Evolutionary conservation across 2,888 invertebrate genomes (phyloP), one percentile per base, ranked within the genome.

Genomic region (Oscheius onirici): DNA sequence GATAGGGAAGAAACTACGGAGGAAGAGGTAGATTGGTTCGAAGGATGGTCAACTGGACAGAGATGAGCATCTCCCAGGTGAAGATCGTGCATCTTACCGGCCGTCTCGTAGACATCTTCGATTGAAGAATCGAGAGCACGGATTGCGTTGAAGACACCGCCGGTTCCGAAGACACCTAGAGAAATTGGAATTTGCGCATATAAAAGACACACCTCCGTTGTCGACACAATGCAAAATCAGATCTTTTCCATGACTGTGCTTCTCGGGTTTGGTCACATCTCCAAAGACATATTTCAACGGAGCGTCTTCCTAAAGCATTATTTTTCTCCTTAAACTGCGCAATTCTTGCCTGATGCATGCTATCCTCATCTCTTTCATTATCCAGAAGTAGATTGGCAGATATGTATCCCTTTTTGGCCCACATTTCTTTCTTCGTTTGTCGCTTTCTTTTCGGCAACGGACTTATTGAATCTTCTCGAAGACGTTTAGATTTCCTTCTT

Each of bases 221-320:
- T 89, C 89, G 52, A 88, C 88, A 82, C 88, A 88, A 73, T 89
- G 89, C 6, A 89, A 77, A 43, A 89, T 83, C 26, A 89, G 78
- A 60, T 86, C 85, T n/a, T 80, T 74, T 11, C 73, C 67, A 20
- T 75, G 73, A 5, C 70, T 76, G 15, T 84, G 40, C 22, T 49
- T 69, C 41, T 40, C 28, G 8, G 34, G 58, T 43, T 22, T 26
- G n/a, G 66, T 66, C 40, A 66, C 54, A 54, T 66, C 66, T 34
- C 66, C 66, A 15, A 52, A 54, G 40, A 66, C 55, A 22, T 66
- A 54, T 40, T 66, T 66, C 13, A 66, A n/a, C 1, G 54, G 26
- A 15, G 66, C 24, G 15, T 66, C 54, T 5, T 66, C 66, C 52
- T 66, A 28, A n/a, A n/a, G n/a, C n/a, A n/a, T n/a, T n/a, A n/a